Evolutionary conservation across 2,113 vertebrate species (phyloP), one percentile per base, ranked within the genome.

Genomic region (Leptodactylus fuscus): DNA sequence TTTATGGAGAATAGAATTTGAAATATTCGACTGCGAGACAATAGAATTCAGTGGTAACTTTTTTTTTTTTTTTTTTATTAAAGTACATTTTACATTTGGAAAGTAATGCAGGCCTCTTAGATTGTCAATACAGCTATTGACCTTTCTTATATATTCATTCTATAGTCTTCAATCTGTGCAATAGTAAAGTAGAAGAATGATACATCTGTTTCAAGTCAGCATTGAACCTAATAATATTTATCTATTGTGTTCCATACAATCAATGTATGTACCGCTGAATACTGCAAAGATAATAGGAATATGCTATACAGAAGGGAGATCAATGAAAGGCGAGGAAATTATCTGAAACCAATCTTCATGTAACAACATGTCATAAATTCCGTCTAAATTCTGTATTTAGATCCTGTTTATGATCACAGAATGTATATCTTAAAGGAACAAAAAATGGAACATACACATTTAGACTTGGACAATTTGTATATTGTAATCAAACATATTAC

Each of bases 311-410:
- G 75, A 65, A 36, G 65, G 48, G 20, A 41, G 86, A 79, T 89
- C 87, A 83, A 41, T 89, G 87, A 79, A 85, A 87, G 87, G 67
- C 71, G 83, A 46, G 76, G 81, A 48, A 84, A 87, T 73, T 46
- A 81, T 81, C 55, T 62, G n/a, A 79, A 60, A 9, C 77, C 58
- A n/a, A 27, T 34, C 12, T 62, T 62, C 22, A n/a, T 44, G 53
- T 44, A 80, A 20, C 22, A 44, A 44, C 36, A 80, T 80, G 24
- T 80, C 41, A 60, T 80, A 79, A 79, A 24, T 24, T 58, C 0
- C 34, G 49, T 49, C 16, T 60, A 16, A 13, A n/a, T 27, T 69
- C 16, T 69, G 27, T 60, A 38, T 79, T 60, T 79, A 60, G 48
- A 79, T 60, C 5, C 22, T 60, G 13, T 38, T 60, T 53, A 79